A percentile compares a stretch with the other conserved stretches of the same genome.
Conservation (phyloP, 2,113 vertebrate genomes). For the Podarcis raffonei region DNA sequence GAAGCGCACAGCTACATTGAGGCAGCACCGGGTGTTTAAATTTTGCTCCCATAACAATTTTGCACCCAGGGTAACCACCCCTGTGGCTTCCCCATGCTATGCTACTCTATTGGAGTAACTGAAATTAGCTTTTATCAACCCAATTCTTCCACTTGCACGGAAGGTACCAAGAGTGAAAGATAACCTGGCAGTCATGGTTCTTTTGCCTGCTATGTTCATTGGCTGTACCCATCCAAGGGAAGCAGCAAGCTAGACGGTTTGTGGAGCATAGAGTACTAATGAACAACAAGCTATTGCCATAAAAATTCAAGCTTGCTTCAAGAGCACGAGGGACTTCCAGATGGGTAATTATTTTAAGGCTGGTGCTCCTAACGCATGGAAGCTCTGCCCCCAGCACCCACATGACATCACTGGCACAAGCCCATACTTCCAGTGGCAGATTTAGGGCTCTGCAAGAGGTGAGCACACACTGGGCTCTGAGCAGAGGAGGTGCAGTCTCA, state of each 20-base stretch:
- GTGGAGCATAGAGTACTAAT: slow-evolving; percentile 34
- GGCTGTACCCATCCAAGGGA: slow-evolving; percentile 46
- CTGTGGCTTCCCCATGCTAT: too few species aligned
- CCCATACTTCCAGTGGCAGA: too few species aligned
- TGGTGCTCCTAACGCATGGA: background rate
- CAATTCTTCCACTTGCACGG: slow-evolving; percentile 18
- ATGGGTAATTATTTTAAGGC: too few species aligned
- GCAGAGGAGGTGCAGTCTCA: too few species aligned
- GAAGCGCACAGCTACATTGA: too few species aligned
- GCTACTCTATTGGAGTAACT: slow-evolving; percentile 12
- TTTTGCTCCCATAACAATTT: too few species aligned
- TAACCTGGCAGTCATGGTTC: slow-evolving; percentile 42
- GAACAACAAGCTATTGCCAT: background rate
- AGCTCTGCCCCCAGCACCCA: too few species aligned
- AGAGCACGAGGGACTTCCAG: background rate
- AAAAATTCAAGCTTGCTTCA: background rate
- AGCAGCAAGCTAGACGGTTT: slow-evolving; percentile 33
- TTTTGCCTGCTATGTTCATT: background rate
- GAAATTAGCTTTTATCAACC: slow-evolving; percentile 35
- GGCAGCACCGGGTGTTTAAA: too few species aligned
- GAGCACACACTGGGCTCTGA: too few species aligned
- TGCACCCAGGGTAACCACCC: too few species aligned
- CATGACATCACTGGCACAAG: too few species aligned
- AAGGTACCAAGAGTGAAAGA: slow-evolving; percentile 59
- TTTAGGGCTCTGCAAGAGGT: too few species aligned